Evolutionary conservation across 1,140 invertebrate species (phyloP), one percentile per base, ranked within the genome.

Genomic region (Drusus annulatus): DNA sequence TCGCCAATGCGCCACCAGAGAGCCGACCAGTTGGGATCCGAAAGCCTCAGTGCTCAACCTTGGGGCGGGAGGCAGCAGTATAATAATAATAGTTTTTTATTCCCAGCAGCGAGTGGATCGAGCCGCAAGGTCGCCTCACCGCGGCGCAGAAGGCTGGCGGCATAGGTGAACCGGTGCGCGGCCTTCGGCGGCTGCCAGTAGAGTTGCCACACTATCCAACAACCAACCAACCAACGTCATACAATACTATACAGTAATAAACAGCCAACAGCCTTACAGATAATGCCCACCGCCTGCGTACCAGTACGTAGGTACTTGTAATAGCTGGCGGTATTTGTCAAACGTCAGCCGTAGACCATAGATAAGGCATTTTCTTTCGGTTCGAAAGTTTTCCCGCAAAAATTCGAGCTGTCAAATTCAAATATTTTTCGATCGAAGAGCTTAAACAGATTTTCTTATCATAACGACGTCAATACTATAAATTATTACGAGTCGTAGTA

Each of bases 91-190:
- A 16, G 73, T 81, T 81, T 81, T 28, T 81, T 81, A 79, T 81
- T 81, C 80, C 75, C 75, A 81, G 80, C 76, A 81, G 80, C 76
- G 80, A 81, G 77, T 56, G 58, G 76, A 69, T 65, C 60, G 58
- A 63, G 74, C 54, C 50, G 54, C 54, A 50, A 74, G 54, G 69
- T 50, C 28, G 50, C 21, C 45, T 21, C 52, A 21, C 15, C 28
- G 50, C 45, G 65, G 17, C 31, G 45, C 65, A 69, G 65, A 45
- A 45, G 45, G 65, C 52, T 56, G 58, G 25, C 68, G 16, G 54
- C 78, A 79, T 79, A 79, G 78, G 78, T 79, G 78, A 79, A 79
- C 78, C 78, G 78, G 78, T 79, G 78, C n/a, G 51, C 68, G 78
- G 78, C 78, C 78, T 79, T 79, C 78, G 78, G 54, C 28, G 50